Base-by-base conservation (phyloP, 2,797 vertebrate genomes). In the Monodelphis domestica region DNA sequence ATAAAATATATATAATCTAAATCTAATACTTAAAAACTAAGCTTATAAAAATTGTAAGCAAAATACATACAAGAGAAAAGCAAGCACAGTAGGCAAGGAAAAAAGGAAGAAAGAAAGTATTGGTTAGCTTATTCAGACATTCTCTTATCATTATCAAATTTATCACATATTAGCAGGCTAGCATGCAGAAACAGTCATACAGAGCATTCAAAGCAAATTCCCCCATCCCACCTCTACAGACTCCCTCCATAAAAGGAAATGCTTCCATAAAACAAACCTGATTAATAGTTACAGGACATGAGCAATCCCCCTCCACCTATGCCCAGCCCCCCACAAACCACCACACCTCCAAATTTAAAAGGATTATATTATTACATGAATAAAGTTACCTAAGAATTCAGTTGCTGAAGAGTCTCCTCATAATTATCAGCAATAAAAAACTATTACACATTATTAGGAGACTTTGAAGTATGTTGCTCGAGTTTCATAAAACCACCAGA, bases 51-150 rank as follows among this genome's bases (percentile, higher is more conserved):
- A 95, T 93, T 98, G 96, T 97, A 98, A 98, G 96, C 97, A 98
- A 98, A 97, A 97, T 96, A 97, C 98, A 97, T 98, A 98, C 98
- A 97, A 98, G 97, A 97, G 98, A 97, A 98, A 98, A 98, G 97
- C 96, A 98, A 98, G 98, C 96, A 98, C 94, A 98, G 98, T 98
- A 98, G 98, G 97, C 97, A 98, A 98, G 98, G 97, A 97, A 96
- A 98, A 98, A 98, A 98, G 98, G 97, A 98, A 98, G 97, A 97
- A 97, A 98, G 96, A 98, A 96, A 96, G 91, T 96, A 98, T 98
- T 95, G 96, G 98, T 98, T 98, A 97, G 97, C 96, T 96, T 91
- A 96, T 96, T 98, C 93, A 97, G 95, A 98, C 95, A 98, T 96
- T 98, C 95, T 98, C 95, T 97, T 38, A 97, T 95, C 94, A 97